Evolutionary conservation across 2,797 vertebrate genomes (phyloP), one percentile per base, ranked within the genome.

Genomic region (Benthosema pterotum): DNA sequence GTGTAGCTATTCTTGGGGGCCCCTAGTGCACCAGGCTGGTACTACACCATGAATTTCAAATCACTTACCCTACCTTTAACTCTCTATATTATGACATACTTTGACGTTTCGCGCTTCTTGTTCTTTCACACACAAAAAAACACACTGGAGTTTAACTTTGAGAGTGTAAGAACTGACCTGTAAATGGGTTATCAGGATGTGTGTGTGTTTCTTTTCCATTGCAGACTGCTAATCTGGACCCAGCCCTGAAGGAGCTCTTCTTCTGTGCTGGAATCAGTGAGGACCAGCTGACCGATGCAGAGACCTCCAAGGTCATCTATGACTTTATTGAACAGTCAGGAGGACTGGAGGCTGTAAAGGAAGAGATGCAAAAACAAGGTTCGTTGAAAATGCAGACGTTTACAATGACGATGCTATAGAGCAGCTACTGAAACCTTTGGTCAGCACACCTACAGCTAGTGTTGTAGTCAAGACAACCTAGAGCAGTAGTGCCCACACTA

Each of bases 271-370:
- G 93, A 8, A 94, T 94, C 66, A 93, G 92, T 12, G 93, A 93
- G 3, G 91, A 84, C 14, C 84, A 94, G 56, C 79, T 94, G 51
- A 89, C 88, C 0, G 93, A 94, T 3, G 89, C 82, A 0, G 88
- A 93, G 67, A 93, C 93, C 14, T 93, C 93, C 42, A 94, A 93
- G 67, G 52, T 94, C 9, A 92, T 94, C 74, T 93, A 93, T 2
- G 92, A 94, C 38, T 92, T 94, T 75, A 93, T 94, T 1, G 93
- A 94, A 70, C 80, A 90, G 60, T 91, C 93, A 63, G 93, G 93
- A 0, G 93, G 93, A 1, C 74, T 94, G 57, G 93, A 94, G 72
- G 92, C 89, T 6, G 92, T 94, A 28, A 90, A 92, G 49, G 76
- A 90, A 65, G 88, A 93, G 69, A 88, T 94, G 83, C 87, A 89